A percentile compares a stretch with the other conserved stretches of the same genome.
These are phyloP conservation scores for Mellivora capensis DNA, from an alignment of 2,113 vertebrate genomes.

Conservation along the genomic window DNA sequence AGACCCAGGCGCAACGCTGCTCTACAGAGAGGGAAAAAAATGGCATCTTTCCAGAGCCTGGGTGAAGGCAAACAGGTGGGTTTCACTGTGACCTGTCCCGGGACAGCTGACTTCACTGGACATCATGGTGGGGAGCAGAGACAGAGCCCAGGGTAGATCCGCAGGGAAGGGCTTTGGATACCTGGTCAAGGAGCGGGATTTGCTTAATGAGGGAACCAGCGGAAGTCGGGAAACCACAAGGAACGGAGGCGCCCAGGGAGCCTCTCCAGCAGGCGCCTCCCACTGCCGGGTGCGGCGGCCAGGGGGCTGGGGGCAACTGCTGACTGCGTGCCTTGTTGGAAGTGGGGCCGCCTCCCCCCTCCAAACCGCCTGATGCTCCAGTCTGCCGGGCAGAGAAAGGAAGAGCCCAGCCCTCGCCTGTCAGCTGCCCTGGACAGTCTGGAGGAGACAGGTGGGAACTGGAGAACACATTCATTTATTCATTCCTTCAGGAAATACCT, in stretches of 20 bases:
- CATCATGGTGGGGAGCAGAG: background rate
- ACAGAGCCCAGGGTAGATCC: background rate
- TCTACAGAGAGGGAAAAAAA: background rate
- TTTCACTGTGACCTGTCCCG: background rate
- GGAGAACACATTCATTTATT: background rate
- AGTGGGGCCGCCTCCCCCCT: background rate
- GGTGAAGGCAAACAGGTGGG: background rate
- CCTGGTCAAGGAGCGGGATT: background rate
- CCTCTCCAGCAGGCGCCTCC: background rate
- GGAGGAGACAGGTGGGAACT: no score
- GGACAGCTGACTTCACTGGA: background rate
- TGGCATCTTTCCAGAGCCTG: background rate
- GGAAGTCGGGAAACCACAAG: background rate
- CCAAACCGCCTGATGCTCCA: background rate
- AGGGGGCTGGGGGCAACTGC: background rate
- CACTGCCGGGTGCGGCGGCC: background rate
- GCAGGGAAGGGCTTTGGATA: background rate
- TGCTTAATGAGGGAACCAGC: background rate
- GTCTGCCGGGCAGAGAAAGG: background rate
- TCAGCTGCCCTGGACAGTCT: background rate
- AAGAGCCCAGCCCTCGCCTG: background rate
- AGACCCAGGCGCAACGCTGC: background rate
- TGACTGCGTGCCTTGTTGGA: background rate
- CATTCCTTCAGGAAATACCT: background rate
- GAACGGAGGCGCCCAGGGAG: background rate